Base-by-base conservation (phyloP, 2,888 invertebrate genomes). In the Agonopterix heracliana region DNA sequence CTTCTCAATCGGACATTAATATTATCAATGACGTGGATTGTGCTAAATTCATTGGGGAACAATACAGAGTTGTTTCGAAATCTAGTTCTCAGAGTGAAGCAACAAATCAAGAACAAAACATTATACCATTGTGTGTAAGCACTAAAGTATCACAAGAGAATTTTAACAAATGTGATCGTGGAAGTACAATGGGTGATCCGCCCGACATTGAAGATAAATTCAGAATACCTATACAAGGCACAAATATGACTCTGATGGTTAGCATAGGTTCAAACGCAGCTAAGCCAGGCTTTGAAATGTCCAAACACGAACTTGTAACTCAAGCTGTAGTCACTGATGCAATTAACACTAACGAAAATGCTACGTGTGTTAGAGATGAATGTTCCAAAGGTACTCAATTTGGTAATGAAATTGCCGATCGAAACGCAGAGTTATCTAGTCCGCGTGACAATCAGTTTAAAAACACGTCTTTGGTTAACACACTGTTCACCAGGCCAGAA, bases 221-320 rank as follows among this genome's bases (percentile, higher is more conserved):
- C 49, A 68, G 69, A 5, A 78, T 85, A 56, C 86, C 87, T 11
- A 79, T 86, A 53, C 67, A 78, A 57, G 85, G 84, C n/a, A 86
- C 86, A 41, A 85, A 85, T 54, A 84, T 87, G 82, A 46, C 38
- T 9, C 41, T 46, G 11, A 46, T 36, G 43, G 45, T 41, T n/a
- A 61, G 60, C 38, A 54, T 67, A 47, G 63, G 60, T 8, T 54
- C 63, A 46, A 42, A 46, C 35, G 34, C 3, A 34, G 26, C 26
- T 26, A 26, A 26, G 7, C 26, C 26, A 26, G 26, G 26, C 26
- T 10, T 2, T 26, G 9, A 26, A 17, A 46, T 9, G 38, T 40
- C 1, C 14, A 7, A 46, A 40, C 7, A 13, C 44, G 36, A 55
- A 17, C 43, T 45, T 9, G 42, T 54, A 2, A 51, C 50, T 36